Percentiles rank a stretch among this genome's conserved stretches.
phyloP scores from a whole-genome alignment of 2,113 vertebrate genomes.

The Dinomys branickii region DNA sequence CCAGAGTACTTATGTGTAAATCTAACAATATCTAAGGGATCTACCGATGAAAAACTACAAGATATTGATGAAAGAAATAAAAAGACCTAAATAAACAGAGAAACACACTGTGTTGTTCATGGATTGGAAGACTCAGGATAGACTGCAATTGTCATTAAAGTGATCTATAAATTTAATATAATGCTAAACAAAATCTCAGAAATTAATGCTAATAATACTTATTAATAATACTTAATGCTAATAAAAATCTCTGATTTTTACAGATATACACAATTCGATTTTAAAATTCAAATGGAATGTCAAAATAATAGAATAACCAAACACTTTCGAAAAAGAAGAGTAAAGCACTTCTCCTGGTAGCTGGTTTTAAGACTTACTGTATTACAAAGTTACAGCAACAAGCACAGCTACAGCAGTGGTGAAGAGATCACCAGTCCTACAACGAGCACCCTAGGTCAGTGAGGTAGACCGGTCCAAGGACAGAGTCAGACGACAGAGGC shows the following conservation, averaged over 20 bases:
- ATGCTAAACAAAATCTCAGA: neutral
- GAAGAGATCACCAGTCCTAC: neutral
- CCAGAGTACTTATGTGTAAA: neutral
- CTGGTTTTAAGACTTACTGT: neutral
- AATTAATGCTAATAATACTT: no score
- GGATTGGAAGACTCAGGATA: neutral
- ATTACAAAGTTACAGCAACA: neutral
- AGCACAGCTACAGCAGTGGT: neutral
- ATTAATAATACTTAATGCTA: no score
- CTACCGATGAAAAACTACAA: neutral
- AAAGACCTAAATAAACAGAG: neutral
- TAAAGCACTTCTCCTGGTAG: neutral
- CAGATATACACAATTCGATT: neutral
- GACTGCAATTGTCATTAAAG: neutral
- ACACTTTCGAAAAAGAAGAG: neutral
- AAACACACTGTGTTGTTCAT: neutral
- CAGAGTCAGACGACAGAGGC: neutral
- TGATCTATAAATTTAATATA: neutral
- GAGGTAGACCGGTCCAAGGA: neutral
- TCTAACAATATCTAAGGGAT: neutral
- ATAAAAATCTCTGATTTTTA: no score
- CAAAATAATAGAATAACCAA: neutral
- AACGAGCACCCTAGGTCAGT: neutral
- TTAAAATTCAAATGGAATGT: neutral
- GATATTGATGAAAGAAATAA: neutral